Evolutionary conservation across 2,888 invertebrate species (phyloP).

Genomic region (Ichneumoninae sp.): DNA sequence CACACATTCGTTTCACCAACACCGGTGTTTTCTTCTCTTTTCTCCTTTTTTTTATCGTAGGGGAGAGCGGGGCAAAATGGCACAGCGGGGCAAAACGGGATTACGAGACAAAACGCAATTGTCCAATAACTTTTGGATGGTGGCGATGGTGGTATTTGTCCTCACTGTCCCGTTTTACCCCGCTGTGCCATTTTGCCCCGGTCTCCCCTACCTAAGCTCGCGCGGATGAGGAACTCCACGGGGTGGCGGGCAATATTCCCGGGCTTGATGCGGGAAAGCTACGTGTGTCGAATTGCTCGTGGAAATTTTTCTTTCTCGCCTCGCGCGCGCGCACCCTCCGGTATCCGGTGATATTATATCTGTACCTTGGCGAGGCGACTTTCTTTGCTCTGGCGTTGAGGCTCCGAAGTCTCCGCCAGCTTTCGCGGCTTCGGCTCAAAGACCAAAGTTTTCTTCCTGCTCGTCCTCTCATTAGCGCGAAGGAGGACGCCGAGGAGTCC

Average conservation of each 20-base stretch:
- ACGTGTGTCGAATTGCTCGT: conserved; percentile 3
- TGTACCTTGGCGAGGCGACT: conserved; percentile 16
- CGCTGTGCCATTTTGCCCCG: no score
- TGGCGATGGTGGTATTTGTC: no score
- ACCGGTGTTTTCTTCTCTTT: conserved; percentile 1
- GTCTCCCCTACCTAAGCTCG: conserved; percentile 21
- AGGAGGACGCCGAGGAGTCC: conserved; percentile 44
- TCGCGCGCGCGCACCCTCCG: background rate
- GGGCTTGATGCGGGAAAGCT: background rate
- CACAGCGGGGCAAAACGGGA: no score
- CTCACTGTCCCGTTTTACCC: no score
- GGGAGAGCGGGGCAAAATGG: no score
- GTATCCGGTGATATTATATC: conserved; percentile 12
- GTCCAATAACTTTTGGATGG: no score
- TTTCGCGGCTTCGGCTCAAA: conserved; percentile 62
- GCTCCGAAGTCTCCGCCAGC: conserved; percentile 10
- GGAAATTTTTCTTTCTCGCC: background rate
- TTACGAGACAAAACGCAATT: no score
- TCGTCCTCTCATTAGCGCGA: conserved; percentile 67
- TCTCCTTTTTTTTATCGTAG: background rate
- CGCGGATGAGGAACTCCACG: background rate
- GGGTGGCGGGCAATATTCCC: background rate
- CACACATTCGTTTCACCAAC: conserved; percentile 35
- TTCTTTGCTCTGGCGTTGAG: conserved; percentile 28
- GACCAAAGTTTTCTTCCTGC: conserved; percentile 66